These are phyloP conservation scores for Argyra leucocephala DNA, from an alignment of 2,888 invertebrate genomes.

Conservation along the genomic window DNA sequence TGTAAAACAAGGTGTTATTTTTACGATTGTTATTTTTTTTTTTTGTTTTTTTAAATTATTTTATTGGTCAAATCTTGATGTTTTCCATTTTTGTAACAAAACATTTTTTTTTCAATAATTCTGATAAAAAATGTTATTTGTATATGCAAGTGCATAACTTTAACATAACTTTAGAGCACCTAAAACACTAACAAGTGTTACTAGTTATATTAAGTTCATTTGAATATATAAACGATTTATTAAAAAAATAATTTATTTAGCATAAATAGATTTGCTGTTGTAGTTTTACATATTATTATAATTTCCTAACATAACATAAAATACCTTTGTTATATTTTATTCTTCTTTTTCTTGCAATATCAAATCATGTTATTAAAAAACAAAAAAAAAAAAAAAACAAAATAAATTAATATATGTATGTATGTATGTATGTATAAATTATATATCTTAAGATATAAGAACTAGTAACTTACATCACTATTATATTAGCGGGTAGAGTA, in stretches of 20 bases:
- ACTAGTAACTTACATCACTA: neutral
- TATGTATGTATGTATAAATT: no score
- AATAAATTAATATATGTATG: no score
- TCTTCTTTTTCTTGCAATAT: neutral
- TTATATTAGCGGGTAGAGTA: no score
- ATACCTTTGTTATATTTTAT: neutral
- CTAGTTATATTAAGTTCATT: neutral
- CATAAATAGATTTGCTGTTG: neutral
- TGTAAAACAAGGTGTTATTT: no score
- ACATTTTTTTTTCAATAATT: neutral
- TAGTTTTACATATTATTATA: neutral
- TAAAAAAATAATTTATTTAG: neutral
- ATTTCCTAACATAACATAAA: neutral
- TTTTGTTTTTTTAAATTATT: no score
- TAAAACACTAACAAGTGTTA: constrained; percentile 1
- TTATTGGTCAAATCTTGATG: no score
- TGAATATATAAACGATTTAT: no score
- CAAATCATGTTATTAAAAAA: neutral
- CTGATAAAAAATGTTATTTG: neutral
- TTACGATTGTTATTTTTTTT: no score
- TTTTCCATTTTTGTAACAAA: no score
- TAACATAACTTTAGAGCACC: no score
- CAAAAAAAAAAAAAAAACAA: neutral
- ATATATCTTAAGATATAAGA: neutral
- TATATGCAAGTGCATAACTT: neutral